Evolutionary conservation across 2,888 invertebrate genomes (phyloP), one percentile per base, ranked within the genome.

Genomic region (Pandemis corylana): DNA sequence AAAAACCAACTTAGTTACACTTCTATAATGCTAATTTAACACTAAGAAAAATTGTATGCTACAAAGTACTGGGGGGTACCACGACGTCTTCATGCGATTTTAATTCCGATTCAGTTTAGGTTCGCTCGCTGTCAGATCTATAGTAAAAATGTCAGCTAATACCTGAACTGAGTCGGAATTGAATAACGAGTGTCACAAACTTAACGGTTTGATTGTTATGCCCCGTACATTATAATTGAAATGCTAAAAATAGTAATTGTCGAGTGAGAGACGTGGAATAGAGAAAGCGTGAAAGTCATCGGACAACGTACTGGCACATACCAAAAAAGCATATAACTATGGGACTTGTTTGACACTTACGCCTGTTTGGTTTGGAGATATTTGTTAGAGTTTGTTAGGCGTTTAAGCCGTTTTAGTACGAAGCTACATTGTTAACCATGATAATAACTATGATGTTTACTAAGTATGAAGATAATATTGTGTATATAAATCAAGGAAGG

Each of bases 241-340:
- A 49, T 53, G 41, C 41, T 15, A 20, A 51, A 65, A 71, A 61
- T 49, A 28, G 49, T 56, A 46, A 71, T 63, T 49, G 46, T 49
- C 42, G 7, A 66, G 65, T 36, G 67, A 41, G 41, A 51, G 9
- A 51, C 10, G 51, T 15, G 62, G 61, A 65, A 36, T 49, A 49
- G 72, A 67, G 72, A 72, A 68, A 68, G 62, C 46, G 72, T 72
- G 67, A 72, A 72, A 72, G 72, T n/a, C n/a, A 20, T 20, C 66
- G 61, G 66, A 72, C 20, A 63, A 46, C 41, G 41, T 49, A n/a
- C 65, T 4, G 4, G 28, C 15, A 10, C 9, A 56, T 15, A 56
- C 7, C 0, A 53, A 67, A 67, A 67, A 1, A 41, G 41, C 67
- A 0, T 53, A 67, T 10, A 15, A 13, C n/a, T n/a, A 41, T 15